These are phyloP conservation scores for Hydropotes inermis DNA, from an alignment of 2,113 vertebrate species.

Conservation along the genomic window DNA sequence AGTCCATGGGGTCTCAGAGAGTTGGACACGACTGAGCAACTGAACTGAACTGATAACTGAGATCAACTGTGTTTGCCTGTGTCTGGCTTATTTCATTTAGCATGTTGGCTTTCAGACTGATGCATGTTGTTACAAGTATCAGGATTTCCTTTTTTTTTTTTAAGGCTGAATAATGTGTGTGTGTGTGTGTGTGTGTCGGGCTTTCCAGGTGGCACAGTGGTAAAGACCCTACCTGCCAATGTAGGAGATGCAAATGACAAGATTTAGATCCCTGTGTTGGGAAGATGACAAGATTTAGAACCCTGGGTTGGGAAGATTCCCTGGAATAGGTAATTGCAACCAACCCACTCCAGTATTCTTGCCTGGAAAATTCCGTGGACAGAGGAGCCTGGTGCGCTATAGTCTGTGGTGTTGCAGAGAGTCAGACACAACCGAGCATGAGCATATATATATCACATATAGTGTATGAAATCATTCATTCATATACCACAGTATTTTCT, in stretches of 20 bases:
- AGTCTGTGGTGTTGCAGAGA: neutral
- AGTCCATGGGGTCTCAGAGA: neutral
- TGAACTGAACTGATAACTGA: neutral
- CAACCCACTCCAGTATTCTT: neutral
- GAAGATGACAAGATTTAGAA: neutral
- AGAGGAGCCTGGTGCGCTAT: neutral
- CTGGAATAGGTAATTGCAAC: neutral
- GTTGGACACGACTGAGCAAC: neutral
- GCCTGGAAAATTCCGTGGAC: neutral
- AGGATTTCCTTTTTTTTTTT: neutral
- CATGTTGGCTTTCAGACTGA: neutral
- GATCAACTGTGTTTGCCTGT: neutral
- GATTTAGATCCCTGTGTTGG: neutral
- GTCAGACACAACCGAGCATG: fast-evolving
- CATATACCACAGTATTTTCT: neutral
- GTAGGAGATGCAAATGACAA: neutral
- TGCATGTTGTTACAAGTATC: neutral
- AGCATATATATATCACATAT: neutral
- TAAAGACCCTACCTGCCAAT: neutral
- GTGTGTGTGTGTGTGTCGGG: too few species aligned
- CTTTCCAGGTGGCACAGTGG: neutral
- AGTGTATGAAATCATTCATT: neutral
- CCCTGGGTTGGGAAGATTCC: neutral
- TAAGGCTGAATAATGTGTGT: neutral
- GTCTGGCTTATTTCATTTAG: neutral